Percentiles rank a stretch among this genome's conserved stretches.
phyloP scores from a whole-genome alignment of 2,113 vertebrate species.

The Hassar affinis region DNA sequence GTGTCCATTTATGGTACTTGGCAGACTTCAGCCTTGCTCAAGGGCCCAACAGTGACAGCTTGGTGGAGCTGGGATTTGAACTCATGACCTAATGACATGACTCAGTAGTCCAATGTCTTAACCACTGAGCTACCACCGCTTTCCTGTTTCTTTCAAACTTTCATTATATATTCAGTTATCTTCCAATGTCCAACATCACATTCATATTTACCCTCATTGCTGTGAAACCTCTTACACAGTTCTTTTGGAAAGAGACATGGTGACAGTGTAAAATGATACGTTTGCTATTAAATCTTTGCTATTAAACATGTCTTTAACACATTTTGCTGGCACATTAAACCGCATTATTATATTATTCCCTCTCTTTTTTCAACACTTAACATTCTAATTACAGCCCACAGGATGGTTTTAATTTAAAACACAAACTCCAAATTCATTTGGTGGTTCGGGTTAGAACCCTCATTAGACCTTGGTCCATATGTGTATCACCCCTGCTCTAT shows the following conservation, averaged over 20 bases:
- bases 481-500: background rate
- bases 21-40: too few species aligned
- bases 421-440: background rate
- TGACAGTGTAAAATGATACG: background rate
- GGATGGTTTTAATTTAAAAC: background rate
- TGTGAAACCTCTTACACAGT: background rate
- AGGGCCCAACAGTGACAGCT: too few species aligned
- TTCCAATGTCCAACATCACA: background rate
- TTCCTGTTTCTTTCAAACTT: background rate
- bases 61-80: too few species aligned
- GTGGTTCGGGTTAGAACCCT: background rate
- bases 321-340: background rate
- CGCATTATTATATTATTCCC: background rate
- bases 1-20: too few species aligned
- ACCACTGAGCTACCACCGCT: too few species aligned
- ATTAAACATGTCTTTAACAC: background rate
- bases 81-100: too few species aligned
- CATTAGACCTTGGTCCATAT: background rate
- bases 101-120: too few species aligned
- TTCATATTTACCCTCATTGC: background rate
- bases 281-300: background rate
- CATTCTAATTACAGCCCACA: background rate
- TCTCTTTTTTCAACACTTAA: background rate
- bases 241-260: background rate
- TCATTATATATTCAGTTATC: slow-evolving; percentile 1